These are phyloP conservation scores for Chionomys nivalis DNA, from an alignment of 2,113 vertebrate genomes.

Conservation along the genomic window DNA sequence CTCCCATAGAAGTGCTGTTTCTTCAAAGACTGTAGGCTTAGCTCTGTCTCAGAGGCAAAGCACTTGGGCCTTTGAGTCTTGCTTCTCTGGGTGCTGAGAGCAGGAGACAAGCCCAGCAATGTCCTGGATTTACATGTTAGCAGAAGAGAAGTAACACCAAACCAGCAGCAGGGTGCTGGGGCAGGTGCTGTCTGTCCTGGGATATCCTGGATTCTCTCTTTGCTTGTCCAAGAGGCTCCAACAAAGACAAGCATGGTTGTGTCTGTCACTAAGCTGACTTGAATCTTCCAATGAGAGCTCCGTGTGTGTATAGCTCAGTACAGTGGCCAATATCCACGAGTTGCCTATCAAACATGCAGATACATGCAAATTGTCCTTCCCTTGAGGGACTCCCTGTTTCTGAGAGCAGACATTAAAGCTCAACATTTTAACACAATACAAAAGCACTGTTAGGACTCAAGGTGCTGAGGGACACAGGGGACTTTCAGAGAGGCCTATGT, in stretches of 20 bases:
- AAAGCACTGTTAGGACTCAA: not conserved
- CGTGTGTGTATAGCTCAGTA: not conserved
- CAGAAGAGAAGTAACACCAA: not conserved
- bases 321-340: not conserved
- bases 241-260: not conserved
- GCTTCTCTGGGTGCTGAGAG: not conserved
- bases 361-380: not conserved
- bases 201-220: not conserved
- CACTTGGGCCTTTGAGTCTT: not conserved
- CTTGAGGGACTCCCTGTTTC: not conserved
- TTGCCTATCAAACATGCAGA: not conserved
- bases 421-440: conserved; percentile 1
- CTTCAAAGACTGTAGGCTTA: not conserved
- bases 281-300: not conserved
- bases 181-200: not conserved
- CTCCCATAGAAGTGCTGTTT: not conserved
- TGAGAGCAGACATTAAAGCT: not conserved
- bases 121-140: not conserved
- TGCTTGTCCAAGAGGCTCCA: not conserved
- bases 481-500: not conserved
- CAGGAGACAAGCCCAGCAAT: not conserved
- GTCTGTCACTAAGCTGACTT: not conserved
- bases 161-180: not conserved
- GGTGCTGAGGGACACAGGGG: not conserved
- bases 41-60: not conserved